These are phyloP conservation scores for Malurus alboscapulatus DNA, from an alignment of 2,113 vertebrate species.

Conservation along the genomic window DNA sequence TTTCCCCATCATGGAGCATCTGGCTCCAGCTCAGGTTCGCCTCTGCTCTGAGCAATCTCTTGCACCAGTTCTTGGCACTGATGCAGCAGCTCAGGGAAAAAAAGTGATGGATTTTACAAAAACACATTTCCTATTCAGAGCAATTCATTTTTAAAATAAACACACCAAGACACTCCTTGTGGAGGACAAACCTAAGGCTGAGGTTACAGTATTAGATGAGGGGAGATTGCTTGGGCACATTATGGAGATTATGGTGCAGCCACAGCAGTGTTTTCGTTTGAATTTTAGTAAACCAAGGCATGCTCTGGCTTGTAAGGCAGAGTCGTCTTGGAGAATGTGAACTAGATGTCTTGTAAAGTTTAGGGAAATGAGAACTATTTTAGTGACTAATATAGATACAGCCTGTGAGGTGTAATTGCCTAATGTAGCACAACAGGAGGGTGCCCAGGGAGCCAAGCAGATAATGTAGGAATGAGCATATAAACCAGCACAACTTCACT, in stretches of 20 bases:
- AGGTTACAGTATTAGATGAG: background rate
- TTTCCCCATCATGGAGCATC: background rate
- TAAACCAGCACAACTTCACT: background rate
- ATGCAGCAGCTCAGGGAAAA: background rate
- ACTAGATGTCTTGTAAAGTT: background rate
- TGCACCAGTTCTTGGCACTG: background rate
- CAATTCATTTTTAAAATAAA: background rate
- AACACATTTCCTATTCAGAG: accelerated
- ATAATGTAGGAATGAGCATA: background rate
- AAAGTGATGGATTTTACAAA: background rate
- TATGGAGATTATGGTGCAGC: background rate
- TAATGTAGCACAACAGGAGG: background rate
- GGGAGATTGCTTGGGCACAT: background rate
- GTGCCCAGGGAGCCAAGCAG: background rate
- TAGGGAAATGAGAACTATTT: background rate
- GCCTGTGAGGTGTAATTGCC: background rate
- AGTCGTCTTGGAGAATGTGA: background rate
- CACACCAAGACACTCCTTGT: background rate
- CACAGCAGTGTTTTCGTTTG: background rate
- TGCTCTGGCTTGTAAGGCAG: background rate
- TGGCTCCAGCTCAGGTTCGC: background rate
- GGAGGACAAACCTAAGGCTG: background rate
- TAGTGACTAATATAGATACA: background rate
- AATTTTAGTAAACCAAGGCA: background rate
- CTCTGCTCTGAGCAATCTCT: background rate